Conservation (phyloP, 2,888 invertebrate species). For the Colostygia pectinataria region DNA sequence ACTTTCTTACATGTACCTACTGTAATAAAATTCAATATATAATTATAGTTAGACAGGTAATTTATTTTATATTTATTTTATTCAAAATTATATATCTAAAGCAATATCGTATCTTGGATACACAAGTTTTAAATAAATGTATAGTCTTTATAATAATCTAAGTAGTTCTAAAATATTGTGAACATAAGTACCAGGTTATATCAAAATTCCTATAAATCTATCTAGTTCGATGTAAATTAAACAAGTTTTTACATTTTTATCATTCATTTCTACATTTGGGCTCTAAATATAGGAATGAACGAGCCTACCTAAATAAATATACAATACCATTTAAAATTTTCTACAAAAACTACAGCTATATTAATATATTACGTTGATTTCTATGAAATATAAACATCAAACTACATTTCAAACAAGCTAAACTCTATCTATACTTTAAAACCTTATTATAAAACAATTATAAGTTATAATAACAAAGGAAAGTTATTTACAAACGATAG, state of each 20-base stretch:
- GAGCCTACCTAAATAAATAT: constrained; percentile 9
- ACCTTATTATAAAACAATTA: not conserved
- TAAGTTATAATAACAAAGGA: not conserved
- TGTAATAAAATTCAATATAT: constrained; percentile 13
- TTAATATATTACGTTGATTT: not conserved
- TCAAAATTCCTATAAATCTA: constrained; percentile 10
- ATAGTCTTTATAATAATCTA: constrained; percentile 28
- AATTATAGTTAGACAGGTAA: not conserved
- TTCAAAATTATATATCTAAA: too few relatives aligned
- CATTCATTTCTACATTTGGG: constrained; percentile 50
- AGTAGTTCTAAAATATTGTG: not conserved
- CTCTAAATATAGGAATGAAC: constrained; percentile 53
- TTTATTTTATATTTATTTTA: too few relatives aligned
- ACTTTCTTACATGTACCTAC: constrained; percentile 9
- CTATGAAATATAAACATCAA: not conserved
- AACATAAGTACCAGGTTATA: constrained; percentile 14
- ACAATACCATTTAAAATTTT: not conserved
- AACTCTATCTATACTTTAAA: not conserved
- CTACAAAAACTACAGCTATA: constrained; percentile 7
- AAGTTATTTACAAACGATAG: constrained; percentile 1
- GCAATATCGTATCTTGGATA: constrained; percentile 31
- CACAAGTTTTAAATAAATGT: constrained; percentile 16
- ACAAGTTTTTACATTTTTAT: constrained; percentile 19
- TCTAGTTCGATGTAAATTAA: constrained; percentile 31
- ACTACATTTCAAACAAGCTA: not conserved